Conservation (phyloP, 2,113 vertebrate genomes). For the Penelope pileata region DNA sequence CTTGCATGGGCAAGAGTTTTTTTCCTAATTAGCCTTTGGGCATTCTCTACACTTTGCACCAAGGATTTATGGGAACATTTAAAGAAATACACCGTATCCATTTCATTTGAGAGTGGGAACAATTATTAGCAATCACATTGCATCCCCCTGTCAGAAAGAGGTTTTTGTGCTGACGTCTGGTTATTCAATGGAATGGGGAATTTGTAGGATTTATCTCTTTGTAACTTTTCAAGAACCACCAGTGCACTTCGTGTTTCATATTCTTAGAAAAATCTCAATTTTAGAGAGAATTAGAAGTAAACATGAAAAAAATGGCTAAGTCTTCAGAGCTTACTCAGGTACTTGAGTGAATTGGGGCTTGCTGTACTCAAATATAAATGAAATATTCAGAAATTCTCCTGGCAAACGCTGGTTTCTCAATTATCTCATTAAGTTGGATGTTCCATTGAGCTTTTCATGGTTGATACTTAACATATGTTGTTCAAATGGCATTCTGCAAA, state of each 20-base stretch:
- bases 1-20: background rate
- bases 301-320: background rate
- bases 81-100: background rate
- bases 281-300: background rate
- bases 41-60: background rate
- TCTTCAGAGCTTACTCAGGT: background rate
- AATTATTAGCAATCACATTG: background rate
- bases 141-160: background rate
- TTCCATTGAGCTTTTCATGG: background rate
- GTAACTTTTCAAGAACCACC: background rate
- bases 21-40: background rate
- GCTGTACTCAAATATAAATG: background rate
- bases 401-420: background rate
- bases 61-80: background rate
- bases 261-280: background rate
- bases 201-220: background rate
- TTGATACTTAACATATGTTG: accelerated
- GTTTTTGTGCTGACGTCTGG: background rate
- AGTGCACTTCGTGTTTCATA: background rate
- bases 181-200: background rate
- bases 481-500: background rate
- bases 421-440: background rate
- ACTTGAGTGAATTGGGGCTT: background rate
- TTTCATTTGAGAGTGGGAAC: background rate
- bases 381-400: background rate